These are phyloP conservation scores for Aeoliscus strigatus DNA, from an alignment of 2,797 vertebrate species.

Conservation along the genomic window DNA sequence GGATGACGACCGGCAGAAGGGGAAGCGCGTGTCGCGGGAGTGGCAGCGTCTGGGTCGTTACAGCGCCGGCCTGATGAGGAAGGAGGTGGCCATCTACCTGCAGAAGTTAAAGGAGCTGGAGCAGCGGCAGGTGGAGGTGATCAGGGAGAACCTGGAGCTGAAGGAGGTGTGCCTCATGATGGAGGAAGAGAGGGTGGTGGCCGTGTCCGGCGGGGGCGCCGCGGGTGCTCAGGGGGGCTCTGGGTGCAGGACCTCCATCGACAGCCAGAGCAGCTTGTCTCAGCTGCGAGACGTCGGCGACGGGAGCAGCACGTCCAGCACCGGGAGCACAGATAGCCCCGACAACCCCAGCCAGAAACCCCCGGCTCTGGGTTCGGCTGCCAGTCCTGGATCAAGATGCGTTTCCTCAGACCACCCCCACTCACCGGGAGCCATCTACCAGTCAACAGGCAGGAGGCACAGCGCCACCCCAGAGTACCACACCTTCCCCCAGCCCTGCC, in stretches of 20 bases:
- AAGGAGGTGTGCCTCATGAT: slow-evolving; percentile 90
- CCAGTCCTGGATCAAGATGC: slow-evolving; percentile 7
- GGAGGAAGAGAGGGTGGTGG: slow-evolving; percentile 84
- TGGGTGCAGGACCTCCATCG: slow-evolving; percentile 85
- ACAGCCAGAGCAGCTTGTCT: slow-evolving; percentile 87
- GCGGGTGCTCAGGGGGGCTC: slow-evolving; percentile 36
- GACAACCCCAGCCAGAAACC: slow-evolving; percentile 79
- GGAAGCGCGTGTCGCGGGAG: slow-evolving; percentile 89
- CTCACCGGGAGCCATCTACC: slow-evolving; percentile 39
- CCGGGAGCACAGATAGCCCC: slow-evolving; percentile 87
- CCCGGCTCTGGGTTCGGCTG: slow-evolving; percentile 17
- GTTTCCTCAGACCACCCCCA: slow-evolving; percentile 68
- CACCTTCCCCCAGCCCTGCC: slow-evolving; percentile 77
- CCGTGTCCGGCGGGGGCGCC: slow-evolving; percentile 19
- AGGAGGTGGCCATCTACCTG: slow-evolving; percentile 89
- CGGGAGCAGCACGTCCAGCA: slow-evolving; percentile 92
- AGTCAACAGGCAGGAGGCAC: slow-evolving; percentile 76
- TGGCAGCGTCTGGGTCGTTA: slow-evolving; percentile 94
- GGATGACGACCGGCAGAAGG: slow-evolving; percentile 95
- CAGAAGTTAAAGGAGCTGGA: slow-evolving; percentile 94
- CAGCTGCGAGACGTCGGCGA: slow-evolving; percentile 89
- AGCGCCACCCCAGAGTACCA: slow-evolving; percentile 88
- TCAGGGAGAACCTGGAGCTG: slow-evolving; percentile 90
- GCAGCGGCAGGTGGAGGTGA: slow-evolving; percentile 85
- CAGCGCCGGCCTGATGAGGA: slow-evolving; percentile 88